These are phyloP conservation scores for Patella vulgata DNA, from an alignment of 1,140 invertebrate genomes.

Conservation along the genomic window DNA sequence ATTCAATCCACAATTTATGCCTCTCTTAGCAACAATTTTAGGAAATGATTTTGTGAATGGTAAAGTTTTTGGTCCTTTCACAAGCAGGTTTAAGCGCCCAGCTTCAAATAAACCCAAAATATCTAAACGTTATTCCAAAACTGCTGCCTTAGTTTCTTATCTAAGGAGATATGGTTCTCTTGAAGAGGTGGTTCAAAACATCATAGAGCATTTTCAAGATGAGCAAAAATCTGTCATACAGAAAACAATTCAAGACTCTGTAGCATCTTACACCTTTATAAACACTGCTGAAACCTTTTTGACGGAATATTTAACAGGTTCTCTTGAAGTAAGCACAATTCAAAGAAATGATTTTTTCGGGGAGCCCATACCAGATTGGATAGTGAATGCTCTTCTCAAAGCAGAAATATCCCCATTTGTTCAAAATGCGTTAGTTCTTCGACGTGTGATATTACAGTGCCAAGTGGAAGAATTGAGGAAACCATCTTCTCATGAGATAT, in stretches of 20 bases:
- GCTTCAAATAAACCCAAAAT: conserved; percentile 45
- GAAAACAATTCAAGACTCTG: conserved; percentile 41
- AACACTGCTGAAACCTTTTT: conserved; percentile 29
- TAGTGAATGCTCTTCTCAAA: conserved; percentile 72
- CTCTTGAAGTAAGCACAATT: background rate
- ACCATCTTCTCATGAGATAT: conserved; percentile 72
- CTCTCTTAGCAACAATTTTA: conserved; percentile 81
- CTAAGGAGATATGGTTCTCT: conserved; percentile 73
- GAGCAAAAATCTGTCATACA: conserved; percentile 37
- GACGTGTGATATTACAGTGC: conserved; percentile 75
- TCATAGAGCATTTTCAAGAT: conserved; percentile 6
- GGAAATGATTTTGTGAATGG: conserved; percentile 88
- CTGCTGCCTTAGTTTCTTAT: conserved; percentile 79
- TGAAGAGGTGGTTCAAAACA: conserved; percentile 70
- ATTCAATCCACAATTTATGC: conserved; percentile 75
- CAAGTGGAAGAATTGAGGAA: conserved; percentile 79
- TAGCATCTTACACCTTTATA: conserved; percentile 46
- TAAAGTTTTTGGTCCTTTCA: conserved; percentile 77
- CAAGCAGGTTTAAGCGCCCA: conserved; percentile 72
- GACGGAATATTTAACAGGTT: conserved; percentile 24
- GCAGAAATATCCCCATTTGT: conserved; percentile 73
- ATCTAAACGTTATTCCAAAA: conserved; percentile 71
- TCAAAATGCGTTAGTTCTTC: conserved; percentile 75
- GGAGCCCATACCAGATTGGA: conserved; percentile 72
- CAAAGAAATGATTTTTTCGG: conserved; percentile 19